Conservation (phyloP, 2,797 vertebrate genomes). For the Argentina silus region DNA sequence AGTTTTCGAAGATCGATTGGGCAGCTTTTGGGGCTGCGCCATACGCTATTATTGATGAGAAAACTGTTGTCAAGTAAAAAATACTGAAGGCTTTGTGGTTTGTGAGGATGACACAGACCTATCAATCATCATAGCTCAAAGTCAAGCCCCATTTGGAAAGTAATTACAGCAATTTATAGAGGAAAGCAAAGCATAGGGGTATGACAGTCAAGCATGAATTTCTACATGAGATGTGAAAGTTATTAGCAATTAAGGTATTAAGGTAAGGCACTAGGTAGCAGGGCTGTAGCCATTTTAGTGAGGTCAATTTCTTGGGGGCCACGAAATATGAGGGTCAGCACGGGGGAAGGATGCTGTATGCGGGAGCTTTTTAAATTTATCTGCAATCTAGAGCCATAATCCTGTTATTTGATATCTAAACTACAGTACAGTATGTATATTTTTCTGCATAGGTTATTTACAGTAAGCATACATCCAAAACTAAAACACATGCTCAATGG, state of each 20-base stretch:
- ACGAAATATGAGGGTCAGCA: too few relatives aligned
- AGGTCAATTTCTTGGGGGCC: too few relatives aligned
- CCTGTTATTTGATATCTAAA: too few relatives aligned
- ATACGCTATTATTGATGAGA: slow-evolving; percentile 42
- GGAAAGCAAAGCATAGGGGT: slow-evolving; percentile 43
- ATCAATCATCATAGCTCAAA: slow-evolving; percentile 46
- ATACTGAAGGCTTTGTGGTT: slow-evolving; percentile 30
- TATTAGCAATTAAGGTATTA: not conserved
- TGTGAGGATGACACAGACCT: slow-evolving; percentile 28
- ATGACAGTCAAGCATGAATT: slow-evolving; percentile 39
- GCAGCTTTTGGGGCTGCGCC: slow-evolving; percentile 30
- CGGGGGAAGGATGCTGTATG: too few relatives aligned
- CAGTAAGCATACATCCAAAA: too few relatives aligned
- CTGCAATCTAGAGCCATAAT: too few relatives aligned
- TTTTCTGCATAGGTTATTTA: too few relatives aligned
- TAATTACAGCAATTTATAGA: slow-evolving; percentile 55
- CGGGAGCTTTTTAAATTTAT: too few relatives aligned
- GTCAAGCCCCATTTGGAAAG: slow-evolving; percentile 46
- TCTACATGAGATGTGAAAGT: slow-evolving; percentile 32
- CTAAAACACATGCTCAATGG: too few relatives aligned
- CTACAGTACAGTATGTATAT: too few relatives aligned
- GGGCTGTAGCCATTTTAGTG: too few relatives aligned
- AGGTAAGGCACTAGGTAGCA: too few relatives aligned
- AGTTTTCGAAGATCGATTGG: slow-evolving; percentile 58
- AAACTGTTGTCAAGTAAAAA: slow-evolving; percentile 37